Conservation (phyloP, 2,888 invertebrate species). For the Ectemnius lituratus region DNA sequence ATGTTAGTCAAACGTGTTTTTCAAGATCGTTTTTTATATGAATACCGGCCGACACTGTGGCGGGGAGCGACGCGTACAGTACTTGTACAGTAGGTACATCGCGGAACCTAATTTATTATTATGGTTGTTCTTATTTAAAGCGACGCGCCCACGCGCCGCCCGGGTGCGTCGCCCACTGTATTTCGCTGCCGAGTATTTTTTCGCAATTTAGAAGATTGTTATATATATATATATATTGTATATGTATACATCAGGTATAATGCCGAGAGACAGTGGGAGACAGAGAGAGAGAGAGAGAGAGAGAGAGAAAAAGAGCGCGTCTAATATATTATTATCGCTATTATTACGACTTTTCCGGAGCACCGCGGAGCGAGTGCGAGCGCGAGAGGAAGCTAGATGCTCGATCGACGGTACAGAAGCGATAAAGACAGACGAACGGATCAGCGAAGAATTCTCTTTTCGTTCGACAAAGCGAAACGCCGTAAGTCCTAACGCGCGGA, state of each 20-base stretch:
- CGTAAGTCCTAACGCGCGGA: constrained; percentile 42
- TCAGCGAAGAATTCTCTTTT: constrained; percentile 8
- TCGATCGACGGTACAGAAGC: not conserved
- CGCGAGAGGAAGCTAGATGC: not conserved
- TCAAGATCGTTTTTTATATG: constrained; percentile 63
- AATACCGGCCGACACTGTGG: constrained; percentile 43
- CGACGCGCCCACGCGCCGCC: constrained; percentile 16
- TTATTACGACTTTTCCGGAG: constrained; percentile 6
- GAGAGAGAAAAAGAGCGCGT: constrained; percentile 11
- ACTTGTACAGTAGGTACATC: constrained; percentile 28
- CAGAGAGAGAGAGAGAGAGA: not conserved
- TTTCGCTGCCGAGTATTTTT: constrained; percentile 36
- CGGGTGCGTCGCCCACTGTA: constrained; percentile 32
- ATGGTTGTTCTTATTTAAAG: constrained; percentile 54
- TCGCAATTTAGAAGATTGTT: constrained; percentile 44
- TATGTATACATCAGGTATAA: not conserved
- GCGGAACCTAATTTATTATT: constrained; percentile 58
- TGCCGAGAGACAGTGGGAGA: too few relatives aligned
- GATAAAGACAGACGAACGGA: constrained; percentile 22
- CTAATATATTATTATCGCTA: constrained; percentile 20
- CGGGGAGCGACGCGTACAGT: constrained; percentile 50
- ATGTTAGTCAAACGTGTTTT: constrained; percentile 66
- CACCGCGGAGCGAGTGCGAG: constrained; percentile 8
- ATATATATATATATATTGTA: constrained; percentile 17
- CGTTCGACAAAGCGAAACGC: not conserved